These are phyloP conservation scores for Hypomecis atomaria DNA, from an alignment of 2,888 invertebrate genomes.

Conservation along the genomic window DNA sequence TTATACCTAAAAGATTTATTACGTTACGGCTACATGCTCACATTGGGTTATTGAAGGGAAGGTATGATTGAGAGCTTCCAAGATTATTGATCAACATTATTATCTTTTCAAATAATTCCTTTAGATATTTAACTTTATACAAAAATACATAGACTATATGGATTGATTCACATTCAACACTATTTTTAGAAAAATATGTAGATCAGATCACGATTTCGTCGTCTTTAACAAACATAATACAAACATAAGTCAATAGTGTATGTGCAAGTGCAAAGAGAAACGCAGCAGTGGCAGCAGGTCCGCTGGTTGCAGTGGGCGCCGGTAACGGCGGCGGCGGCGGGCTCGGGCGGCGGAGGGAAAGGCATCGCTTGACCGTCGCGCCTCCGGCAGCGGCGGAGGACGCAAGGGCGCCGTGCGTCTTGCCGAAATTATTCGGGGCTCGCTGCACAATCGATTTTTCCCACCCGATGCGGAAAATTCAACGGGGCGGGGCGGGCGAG, in stretches of 20 bases:
- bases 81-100: too few species aligned
- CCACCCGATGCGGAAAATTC: conserved; percentile 85
- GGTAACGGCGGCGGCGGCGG: conserved; percentile 14
- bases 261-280: not conserved
- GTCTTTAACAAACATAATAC: not conserved
- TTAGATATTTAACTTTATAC: too few species aligned
- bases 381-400: conserved; percentile 57
- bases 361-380: conserved; percentile 72
- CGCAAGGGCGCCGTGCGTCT: conserved; percentile 84
- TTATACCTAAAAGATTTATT: too few species aligned
- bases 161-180: too few species aligned
- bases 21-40: too few species aligned
- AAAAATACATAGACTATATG: too few species aligned
- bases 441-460: conserved; percentile 85
- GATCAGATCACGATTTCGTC: not conserved
- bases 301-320: conserved; percentile 3
- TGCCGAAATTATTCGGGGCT: conserved; percentile 84
- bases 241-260: not conserved
- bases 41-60: too few species aligned
- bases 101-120: too few species aligned
- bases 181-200: too few species aligned
- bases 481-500: conserved; percentile 80
- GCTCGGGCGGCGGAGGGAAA: conserved; percentile 57
- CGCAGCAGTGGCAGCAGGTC: not conserved
- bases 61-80: too few species aligned